These are phyloP conservation scores for Pachycephala philippinensis DNA, from an alignment of 2,113 vertebrate genomes.

Conservation along the genomic window DNA sequence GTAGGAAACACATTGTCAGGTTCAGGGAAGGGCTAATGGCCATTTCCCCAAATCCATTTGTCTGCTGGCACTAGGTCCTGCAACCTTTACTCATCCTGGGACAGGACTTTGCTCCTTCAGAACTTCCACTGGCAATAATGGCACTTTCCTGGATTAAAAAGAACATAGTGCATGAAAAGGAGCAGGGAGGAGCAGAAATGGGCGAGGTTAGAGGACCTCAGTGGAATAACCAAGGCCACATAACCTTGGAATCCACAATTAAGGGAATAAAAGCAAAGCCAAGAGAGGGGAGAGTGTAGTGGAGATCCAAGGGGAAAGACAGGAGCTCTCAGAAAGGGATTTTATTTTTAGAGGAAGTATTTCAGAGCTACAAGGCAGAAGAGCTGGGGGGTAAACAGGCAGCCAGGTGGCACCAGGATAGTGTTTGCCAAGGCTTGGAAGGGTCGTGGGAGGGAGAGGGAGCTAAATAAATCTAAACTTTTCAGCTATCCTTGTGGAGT, in stretches of 20 bases:
- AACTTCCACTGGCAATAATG: neutral
- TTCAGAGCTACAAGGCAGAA: neutral
- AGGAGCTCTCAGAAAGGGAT: neutral
- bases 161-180: neutral
- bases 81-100: neutral
- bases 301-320: neutral
- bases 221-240: neutral
- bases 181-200: neutral
- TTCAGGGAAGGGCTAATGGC: neutral
- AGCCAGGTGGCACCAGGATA: neutral
- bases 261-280: neutral
- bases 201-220: neutral
- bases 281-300: neutral
- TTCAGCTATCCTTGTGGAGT: neutral
- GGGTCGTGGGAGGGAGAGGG: neutral
- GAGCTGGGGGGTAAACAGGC: neutral
- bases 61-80: neutral
- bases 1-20: conserved; percentile 38
- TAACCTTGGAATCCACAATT: neutral
- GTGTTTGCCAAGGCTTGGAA: neutral
- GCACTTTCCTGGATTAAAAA: neutral
- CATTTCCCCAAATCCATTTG: conserved; percentile 9
- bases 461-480: neutral
- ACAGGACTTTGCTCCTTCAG: neutral
- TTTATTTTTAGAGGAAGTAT: neutral